Base-by-base conservation (phyloP, 1,140 invertebrate species). In the Penaeus chinensis region DNA sequence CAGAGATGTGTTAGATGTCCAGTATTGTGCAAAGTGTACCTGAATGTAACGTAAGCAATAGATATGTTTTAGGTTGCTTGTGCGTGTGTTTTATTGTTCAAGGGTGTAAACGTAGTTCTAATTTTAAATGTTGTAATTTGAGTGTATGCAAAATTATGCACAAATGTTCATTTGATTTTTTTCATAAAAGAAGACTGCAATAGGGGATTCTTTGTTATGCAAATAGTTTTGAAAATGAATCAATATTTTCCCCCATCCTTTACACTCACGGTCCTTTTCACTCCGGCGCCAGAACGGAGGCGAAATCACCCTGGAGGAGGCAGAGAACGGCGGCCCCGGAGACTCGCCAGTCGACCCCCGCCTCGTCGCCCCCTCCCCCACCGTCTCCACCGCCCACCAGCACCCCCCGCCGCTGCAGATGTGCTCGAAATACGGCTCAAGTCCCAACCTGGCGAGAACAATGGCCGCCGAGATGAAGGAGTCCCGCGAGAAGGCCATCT, bases 401-500 rank as follows among this genome's bases (percentile, higher is more conserved):
- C 63, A 83, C 20, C 81, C 27, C 13, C 63, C 47, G 1, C 1
- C 80, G 32, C 65, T 74, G 5, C 62, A 62, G 13, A 69, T 69
- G n/a, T 18, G 27, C 69, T 8, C 84, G 8, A 87, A 82, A 37
- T 82, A 37, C 47, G 85, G 85, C 11, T 82, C 85, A 8, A 60
- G 47, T 47, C 37, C 78, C n/a, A 87, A 81, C 66, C 24, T 87
- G 27, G 13, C 85, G 3, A 54, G 47, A 13, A 80, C 65, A 1
- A 37, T 87, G n/a, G 85, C 85, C 11, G 47, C 54, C 0, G 85
- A 87, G 24, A 81, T 87, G 78, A 81, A 81, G 76, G 65, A 81
- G 11, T 62, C 85, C 27, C 63, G 88, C 24, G 80, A 89, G 60
- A 93, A 96, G 22, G 96, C 97, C 7, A 94, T 97, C 89, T 95